phyloP scores from a whole-genome alignment of 1,140 invertebrate species.

The Archegozetes longisetosus region DNA sequence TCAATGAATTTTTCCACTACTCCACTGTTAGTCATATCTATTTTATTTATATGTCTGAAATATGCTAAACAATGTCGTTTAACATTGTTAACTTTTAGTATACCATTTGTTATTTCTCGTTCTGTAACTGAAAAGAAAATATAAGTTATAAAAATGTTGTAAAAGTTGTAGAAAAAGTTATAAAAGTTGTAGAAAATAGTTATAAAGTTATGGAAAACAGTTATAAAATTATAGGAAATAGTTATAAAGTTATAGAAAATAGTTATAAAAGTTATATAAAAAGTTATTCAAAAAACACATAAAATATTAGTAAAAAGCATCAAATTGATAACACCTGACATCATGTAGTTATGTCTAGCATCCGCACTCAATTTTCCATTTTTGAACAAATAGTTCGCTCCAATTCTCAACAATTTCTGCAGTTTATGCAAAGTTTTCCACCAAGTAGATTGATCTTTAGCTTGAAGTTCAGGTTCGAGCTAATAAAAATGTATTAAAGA shows the following conservation, averaged over 20 bases:
- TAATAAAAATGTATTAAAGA: slow-evolving; percentile 8
- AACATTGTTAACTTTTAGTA: slow-evolving; percentile 82
- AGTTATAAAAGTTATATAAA: too few species aligned
- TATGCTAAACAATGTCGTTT: slow-evolving; percentile 94
- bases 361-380: slow-evolving; percentile 75
- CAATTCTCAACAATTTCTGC: slow-evolving; percentile 84
- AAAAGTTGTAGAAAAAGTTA: too few species aligned
- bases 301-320: slow-evolving; percentile 4
- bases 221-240: too few species aligned
- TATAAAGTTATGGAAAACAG: too few species aligned
- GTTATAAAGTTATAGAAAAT: too few species aligned
- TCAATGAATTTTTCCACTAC: slow-evolving; percentile 89
- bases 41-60: slow-evolving; percentile 89
- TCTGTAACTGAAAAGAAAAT: slow-evolving; percentile 62
- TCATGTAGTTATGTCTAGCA: slow-evolving; percentile 93
- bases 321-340: slow-evolving; percentile 61
- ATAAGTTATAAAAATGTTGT: not conserved
- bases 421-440: slow-evolving; percentile 91
- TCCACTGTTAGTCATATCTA: slow-evolving; percentile 84
- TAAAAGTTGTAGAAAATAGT: too few species aligned
- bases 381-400: slow-evolving; percentile 63
- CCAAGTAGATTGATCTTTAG: slow-evolving; percentile 90
- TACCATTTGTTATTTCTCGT: slow-evolving; percentile 86
- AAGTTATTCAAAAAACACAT: not conserved
- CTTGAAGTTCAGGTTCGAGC: slow-evolving; percentile 76